Evolutionary conservation across 2,888 invertebrate genomes (phyloP), one percentile per base, ranked within the genome.

Genomic region (Brenthis hecate): DNA sequence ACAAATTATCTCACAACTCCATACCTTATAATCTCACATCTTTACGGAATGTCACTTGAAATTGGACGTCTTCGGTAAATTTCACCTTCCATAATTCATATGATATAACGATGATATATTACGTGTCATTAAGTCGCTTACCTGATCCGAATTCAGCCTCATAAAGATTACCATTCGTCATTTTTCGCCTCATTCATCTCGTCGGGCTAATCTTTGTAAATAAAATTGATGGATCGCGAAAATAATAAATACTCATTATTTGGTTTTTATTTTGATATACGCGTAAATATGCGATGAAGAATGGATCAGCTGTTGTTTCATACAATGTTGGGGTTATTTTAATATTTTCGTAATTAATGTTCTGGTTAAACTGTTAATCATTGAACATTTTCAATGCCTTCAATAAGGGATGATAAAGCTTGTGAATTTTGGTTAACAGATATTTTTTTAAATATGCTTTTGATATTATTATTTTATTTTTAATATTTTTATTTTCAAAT

Each of bases 61-160:
- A 68, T 73, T 73, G 74, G 76, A 70, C 75, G 77, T 63, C 67
- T 71, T 72, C 70, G 69, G 72, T 70, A 75, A 77, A 76, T 77
- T 76, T 77, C 74, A 71, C 11, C 36, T 43, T 81, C 80, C 84
- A 86, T 86, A 85, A 86, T 86, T 86, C 83, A 85, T 80, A 76
- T 80, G 76, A 77, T 80, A 76, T 80, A 80, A 82, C 77, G 78
- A 83, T 86, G 85, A 87, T 84, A 80, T 85, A 87, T 87, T 78
- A 76, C 77, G 74, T 77, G 78, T 83, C 84, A 85, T 87, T 84
- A 85, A 80, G 81, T 82, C 82, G 78, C 78, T 77, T 80, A 82
- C 82, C 81, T 82, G 80, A 79, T 80, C 77, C 73, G 78, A 82
- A 81, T 82, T 81, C 76, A 74, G 73, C 74, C 71, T 71, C 74